phyloP scores from a whole-genome alignment of 2,113 vertebrate species.

The Carlito syrichta region DNA sequence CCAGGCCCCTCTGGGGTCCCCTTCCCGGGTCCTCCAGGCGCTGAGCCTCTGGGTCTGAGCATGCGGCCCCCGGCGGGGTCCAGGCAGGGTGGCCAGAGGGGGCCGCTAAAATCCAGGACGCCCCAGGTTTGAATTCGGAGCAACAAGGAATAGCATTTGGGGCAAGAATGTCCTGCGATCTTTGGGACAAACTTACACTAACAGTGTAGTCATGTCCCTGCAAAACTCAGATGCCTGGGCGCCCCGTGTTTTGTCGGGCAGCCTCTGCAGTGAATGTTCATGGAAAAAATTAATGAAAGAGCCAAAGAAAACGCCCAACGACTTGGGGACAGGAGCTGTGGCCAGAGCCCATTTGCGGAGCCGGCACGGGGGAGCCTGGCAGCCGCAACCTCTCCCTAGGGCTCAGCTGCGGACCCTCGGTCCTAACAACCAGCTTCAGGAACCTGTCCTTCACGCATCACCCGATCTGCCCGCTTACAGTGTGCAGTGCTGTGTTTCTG shows the following conservation, averaged over 20 bases:
- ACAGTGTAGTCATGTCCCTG: accelerated
- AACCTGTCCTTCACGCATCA: too few species aligned
- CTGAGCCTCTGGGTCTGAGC: too few species aligned
- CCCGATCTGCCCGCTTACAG: too few species aligned
- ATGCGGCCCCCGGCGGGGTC: not conserved
- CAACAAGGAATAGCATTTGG: accelerated
- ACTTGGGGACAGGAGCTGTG: too few species aligned
- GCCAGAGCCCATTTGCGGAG: accelerated
- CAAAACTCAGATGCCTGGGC: accelerated
- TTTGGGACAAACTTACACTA: accelerated
- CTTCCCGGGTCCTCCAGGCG: not conserved
- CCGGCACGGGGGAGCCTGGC: too few species aligned
- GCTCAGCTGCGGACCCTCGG: too few species aligned
- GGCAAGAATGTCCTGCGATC: accelerated
- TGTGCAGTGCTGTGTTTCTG: too few species aligned
- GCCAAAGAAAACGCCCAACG: too few species aligned
- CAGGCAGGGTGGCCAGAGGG: not conserved
- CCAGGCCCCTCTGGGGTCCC: accelerated
- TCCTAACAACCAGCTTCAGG: too few species aligned
- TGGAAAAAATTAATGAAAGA: too few species aligned
- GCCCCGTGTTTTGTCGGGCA: accelerated
- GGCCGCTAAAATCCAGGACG: not conserved
- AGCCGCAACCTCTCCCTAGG: too few species aligned
- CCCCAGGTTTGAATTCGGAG: not conserved
- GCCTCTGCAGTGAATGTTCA: accelerated